Evolutionary conservation across 1,140 invertebrate species (phyloP), one percentile per base, ranked within the genome.

Genomic region (Diachasmimorpha longicaudata): DNA sequence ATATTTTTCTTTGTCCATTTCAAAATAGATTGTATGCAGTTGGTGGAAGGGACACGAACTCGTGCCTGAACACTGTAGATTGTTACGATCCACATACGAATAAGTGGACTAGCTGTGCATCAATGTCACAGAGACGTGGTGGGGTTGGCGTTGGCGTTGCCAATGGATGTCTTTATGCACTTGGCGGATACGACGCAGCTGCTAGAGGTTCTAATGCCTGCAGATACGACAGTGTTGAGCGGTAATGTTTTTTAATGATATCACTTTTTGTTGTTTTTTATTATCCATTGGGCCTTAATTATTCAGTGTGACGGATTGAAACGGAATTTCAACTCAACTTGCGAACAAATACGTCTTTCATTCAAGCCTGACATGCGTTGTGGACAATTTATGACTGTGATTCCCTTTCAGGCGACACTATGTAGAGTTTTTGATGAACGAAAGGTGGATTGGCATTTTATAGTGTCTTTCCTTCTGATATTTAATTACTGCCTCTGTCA

Each of bases 71-170:
- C 78, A 96, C 95, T 77, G 96, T 98, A 0, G 98, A 99, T 89
- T 94, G 94, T 82, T 99, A 96, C 86, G 95, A 98, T 90, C 95
- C 96, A 11, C 94, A 96, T 81, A 96, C 93, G 5, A 96, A 98
- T 87, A 93, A 93, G 80, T 99, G 97, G 97, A 93, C 91, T 25
- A 91, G 93, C 48, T 94, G 96, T 81, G 93, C 96, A 16, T 94
- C 97, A 68, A 98, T 99, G 96, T 93, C 94, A 63, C 91, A 94
- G 76, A 92, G 95, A 74, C 90, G 97, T 58, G 95, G 97, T 58
- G 97, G 98, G 80, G 97, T 98, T 55, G 96, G 95, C 84, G 92
- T 97, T 14, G 96, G 93, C 77, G 93, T 94, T 0, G 91, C 93
- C 14, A 93, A 94, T 85, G 97, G 97, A 2, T 96, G 94, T 80